Base-by-base conservation (phyloP, 2,113 vertebrate genomes). In the Aplodontia rufa region DNA sequence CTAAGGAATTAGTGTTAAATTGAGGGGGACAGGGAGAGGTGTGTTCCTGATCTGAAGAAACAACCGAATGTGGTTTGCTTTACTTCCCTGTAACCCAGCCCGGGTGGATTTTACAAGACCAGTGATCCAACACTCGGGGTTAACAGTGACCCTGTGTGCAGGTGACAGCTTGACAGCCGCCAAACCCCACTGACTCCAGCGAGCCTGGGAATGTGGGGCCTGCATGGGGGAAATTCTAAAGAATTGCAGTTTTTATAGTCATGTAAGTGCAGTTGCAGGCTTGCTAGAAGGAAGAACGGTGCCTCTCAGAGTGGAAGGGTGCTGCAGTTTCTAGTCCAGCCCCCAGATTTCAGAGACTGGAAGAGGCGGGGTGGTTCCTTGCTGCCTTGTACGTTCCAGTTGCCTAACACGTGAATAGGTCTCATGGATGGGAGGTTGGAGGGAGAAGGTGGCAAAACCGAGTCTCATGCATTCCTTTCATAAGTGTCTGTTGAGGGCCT, bases 1-100 rank as follows among this genome's bases (percentile, higher is more conserved):
- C 95, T 95, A 58, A 93, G 62, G 94, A 96, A 96, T 97, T 91
- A 95, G 92, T 92, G 91, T 97, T 94, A 82, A 95, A 93, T 94
- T 85, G 97, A 97, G 94, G 80, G 83, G 80, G 84, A 93, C 90
- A 74, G 58, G 90, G 93, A 92, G 84, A 90, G 68, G 49, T 78
- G 62, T 71, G 78, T 92, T 95, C 71, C 74, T 87, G 93, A 94
- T 85, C 84, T 84, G 85, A 68, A 91, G 90, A 74, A 87, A 94
- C 72, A 66, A 35, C 85, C 4, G 2, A 92, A 16, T 71, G 92
- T 94, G 90, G 96, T 95, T 95, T 94, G 90, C 76, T 95, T 95
- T 95, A 92, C 71, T 94, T 96, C 72, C 90, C 51, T 90, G 96
- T 88, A 94, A 93, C 83, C 42, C 20, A 92, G 0, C 47, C 93